A percentile compares a stretch with the other conserved stretches of the same genome.
Evolutionary conservation across 1,140 invertebrate genomes (phyloP).

Genomic region (Trissolcus basalis): DNA sequence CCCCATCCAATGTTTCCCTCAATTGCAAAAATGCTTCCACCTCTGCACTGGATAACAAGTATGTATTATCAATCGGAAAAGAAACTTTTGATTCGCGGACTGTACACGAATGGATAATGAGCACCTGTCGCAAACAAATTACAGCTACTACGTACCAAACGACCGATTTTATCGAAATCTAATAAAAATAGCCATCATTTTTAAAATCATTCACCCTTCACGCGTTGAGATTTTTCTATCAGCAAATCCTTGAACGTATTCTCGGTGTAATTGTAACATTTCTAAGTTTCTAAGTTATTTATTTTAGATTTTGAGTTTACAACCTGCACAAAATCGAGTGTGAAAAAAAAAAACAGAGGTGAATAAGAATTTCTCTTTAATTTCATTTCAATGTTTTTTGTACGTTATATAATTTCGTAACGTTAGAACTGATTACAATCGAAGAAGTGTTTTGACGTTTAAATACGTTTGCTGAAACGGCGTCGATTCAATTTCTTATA

Average conservation of each 20-base stretch:
- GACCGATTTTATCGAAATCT: conserved; percentile 20
- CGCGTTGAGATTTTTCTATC: too few relatives aligned
- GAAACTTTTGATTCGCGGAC: conserved; percentile 12
- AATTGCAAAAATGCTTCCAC: conserved; percentile 18
- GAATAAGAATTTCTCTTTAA: neutral
- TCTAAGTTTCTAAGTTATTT: too few relatives aligned
- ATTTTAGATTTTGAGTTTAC: too few relatives aligned
- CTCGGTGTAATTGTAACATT: neutral
- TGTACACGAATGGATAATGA: conserved; percentile 36
- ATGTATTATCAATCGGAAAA: conserved; percentile 46
- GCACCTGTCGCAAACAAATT: conserved; percentile 29
- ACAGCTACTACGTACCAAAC: conserved; percentile 10
- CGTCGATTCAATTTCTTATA: too few relatives aligned
- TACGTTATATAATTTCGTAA: too few relatives aligned
- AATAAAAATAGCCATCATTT: conserved; percentile 6
- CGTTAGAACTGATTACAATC: too few relatives aligned
- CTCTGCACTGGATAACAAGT: conserved; percentile 36
- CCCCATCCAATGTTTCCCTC: conserved; percentile 11
- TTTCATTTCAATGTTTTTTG: neutral
- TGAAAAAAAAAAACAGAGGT: too few relatives aligned
- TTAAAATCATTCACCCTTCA: neutral
- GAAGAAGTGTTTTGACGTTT: too few relatives aligned
- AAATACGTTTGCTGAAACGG: too few relatives aligned
- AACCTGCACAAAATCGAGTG: too few relatives aligned
- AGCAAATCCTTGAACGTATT: too few relatives aligned